A percentile compares a stretch with the other conserved stretches of the same genome.
phyloP scores from a whole-genome alignment of 2,888 invertebrate species.

The Lithophane leautieri region DNA sequence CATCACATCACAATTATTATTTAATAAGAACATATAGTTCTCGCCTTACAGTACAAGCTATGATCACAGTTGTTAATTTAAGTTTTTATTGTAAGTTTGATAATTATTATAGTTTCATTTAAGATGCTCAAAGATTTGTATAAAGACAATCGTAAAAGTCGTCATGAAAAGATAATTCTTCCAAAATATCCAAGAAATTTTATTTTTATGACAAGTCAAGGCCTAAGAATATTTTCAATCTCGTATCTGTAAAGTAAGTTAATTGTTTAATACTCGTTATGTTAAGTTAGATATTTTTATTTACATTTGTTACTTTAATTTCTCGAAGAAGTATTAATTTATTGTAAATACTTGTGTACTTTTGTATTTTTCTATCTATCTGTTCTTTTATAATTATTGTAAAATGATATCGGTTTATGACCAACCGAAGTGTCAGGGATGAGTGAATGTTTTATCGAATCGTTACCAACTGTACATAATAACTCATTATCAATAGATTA shows the following conservation, averaged over 20 bases:
- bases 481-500: slow-evolving; percentile 29
- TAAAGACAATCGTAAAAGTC: slow-evolving; percentile 12
- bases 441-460: slow-evolving; percentile 42
- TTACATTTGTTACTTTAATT: slow-evolving; percentile 68
- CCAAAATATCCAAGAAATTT: slow-evolving; percentile 9
- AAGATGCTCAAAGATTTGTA: slow-evolving; percentile 27
- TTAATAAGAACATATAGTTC: slow-evolving; percentile 37
- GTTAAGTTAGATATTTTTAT: slow-evolving; percentile 65
- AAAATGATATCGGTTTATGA: slow-evolving; percentile 36
- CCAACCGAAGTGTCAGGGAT: slow-evolving; percentile 38
- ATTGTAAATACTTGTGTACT: slow-evolving; percentile 66
- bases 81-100: slow-evolving; percentile 41
- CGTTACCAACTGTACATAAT: slow-evolving; percentile 37
- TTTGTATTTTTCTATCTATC: slow-evolving; percentile 62
- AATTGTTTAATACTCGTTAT: slow-evolving; percentile 64
- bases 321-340: slow-evolving; percentile 69
- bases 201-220: slow-evolving; percentile 29
- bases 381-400: slow-evolving; percentile 49
- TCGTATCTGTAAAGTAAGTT: slow-evolving; percentile 55
- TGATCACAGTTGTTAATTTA: slow-evolving; percentile 62
- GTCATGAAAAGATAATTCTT: slow-evolving; percentile 3
- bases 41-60: slow-evolving; percentile 70
- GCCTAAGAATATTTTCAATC: slow-evolving; percentile 60
- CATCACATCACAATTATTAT: slow-evolving; percentile 48
- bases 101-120: slow-evolving; percentile 29